These are phyloP conservation scores for Anoplophora glabripennis DNA, from an alignment of 1,140 invertebrate species.

Conservation along the genomic window DNA sequence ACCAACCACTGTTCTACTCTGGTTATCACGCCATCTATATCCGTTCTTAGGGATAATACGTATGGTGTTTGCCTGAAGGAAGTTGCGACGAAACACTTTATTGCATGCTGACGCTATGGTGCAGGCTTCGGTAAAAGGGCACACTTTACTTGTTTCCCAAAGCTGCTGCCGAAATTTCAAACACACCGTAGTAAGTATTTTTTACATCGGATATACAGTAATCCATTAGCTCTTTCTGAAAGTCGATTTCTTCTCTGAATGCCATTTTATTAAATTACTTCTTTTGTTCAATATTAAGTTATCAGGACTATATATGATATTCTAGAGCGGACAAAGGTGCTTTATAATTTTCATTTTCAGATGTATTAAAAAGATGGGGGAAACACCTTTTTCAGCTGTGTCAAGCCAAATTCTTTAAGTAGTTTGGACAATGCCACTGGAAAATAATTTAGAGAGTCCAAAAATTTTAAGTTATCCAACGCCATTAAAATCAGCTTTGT, in stretches of 20 bases:
- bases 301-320: conserved; percentile 24
- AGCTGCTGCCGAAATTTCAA: conserved; percentile 15
- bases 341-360: conserved; percentile 26
- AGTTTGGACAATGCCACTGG: background rate
- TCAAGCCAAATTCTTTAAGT: conserved; percentile 23
- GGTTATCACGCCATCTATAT: conserved; percentile 1
- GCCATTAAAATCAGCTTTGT: background rate
- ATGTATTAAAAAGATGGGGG: conserved; percentile 32
- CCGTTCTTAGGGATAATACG: conserved; percentile 18
- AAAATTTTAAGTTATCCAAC: background rate
- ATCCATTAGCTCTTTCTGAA: conserved; percentile 26
- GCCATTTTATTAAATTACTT: conserved; percentile 20
- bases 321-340: conserved; percentile 22
- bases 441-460: background rate
- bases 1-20: background rate
- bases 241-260: conserved; percentile 17
- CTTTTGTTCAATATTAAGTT: conserved; percentile 12
- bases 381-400: conserved; percentile 27
- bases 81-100: conserved; percentile 24
- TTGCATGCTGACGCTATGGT: conserved; percentile 23
- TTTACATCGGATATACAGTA: conserved; percentile 27
- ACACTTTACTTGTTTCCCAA: conserved; percentile 1
- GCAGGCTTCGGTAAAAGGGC: conserved; percentile 9
- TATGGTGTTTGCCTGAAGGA: conserved; percentile 15
- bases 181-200: conserved; percentile 19